Base-by-base conservation (phyloP, 2,888 invertebrate species). In the Pomacea canaliculata region DNA sequence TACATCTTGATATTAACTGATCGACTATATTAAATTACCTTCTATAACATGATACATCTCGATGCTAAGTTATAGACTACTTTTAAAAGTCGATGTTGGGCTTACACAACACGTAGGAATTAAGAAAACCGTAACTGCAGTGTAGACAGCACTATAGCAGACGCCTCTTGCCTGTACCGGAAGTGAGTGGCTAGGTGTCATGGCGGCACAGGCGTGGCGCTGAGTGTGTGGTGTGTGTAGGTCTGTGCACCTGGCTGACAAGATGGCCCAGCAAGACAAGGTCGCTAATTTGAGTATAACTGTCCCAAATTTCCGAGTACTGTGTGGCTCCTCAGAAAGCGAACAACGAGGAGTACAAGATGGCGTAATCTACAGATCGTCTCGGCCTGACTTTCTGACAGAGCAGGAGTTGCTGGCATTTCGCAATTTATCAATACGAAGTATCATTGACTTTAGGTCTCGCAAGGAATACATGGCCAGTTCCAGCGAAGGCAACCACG, bases 401-500 rank as follows among this genome's bases (percentile, higher is more conserved):
- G 73, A 78, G 18, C 73, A 79, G 19, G 88, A 88, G 48, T 69
- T 84, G 9, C 77, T 76, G 0, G 27, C 76, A 46, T 85, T 88
- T 71, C 76, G 82, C 60, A 68, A 81, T 18, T 76, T 86, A 10
- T 83, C 83, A 10, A 85, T 89, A 48, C 82, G 82, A 62, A 75
- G 80, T 62, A 86, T 89, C 56, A 82, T 89, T 51, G 89, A 89
- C 79, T 83, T 85, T 67, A 80, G 89, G 59, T 87, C 88, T 0
- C 27, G 69, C n/a, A 74, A 69, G 1, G 88, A 88, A 72, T 89
- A 89, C 74, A 62, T 78, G 49, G 76, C 79, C 10, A 56, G 51
- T 56, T 56, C 51, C 51, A 81, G 84, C 0, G 73, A 79, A 10
- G 87, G 86, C 0, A 71, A 72, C 12, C 84, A 85, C 70, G 74